Base-by-base conservation (phyloP, 2,888 invertebrate genomes). In the Odontocolon sp. region DNA sequence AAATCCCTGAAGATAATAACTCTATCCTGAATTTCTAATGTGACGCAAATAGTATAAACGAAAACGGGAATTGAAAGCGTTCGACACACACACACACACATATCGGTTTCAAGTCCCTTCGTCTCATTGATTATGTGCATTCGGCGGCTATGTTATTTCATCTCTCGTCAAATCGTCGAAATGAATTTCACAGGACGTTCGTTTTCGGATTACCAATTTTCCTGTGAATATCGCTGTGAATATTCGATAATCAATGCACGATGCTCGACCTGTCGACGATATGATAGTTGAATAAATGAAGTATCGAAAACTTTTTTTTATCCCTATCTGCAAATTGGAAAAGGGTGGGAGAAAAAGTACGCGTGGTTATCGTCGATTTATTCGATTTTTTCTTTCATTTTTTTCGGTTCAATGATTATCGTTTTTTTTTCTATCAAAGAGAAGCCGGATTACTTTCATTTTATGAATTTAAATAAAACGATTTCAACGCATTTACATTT, bases 151-250 rank as follows among this genome's bases (percentile, higher is more conserved):
- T 69, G 47, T 59, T 47, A 57, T 59, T 11, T 18, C 14, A 57
- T 50, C 8, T 21, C 16, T 38, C 57, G 38, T 26, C 47, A n/a
- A 16, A 38, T 16, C 36, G 57, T 36, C n/a, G 47, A 23, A 42
- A 2, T 16, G 0, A 14, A 21, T 68, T 36, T 16, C 3, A 36
- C 36, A 56, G 11, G 9, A 56, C 11, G 23, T 16, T 45, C 26
- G 33, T 26, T 4, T 36, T 38, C 56, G 63, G 26, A 21, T 28
- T 40, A 61, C 36, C 16, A 56, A 71, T 56, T 63, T 63, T 71
- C 52, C 21, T 5, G 8, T 11, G 11, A 16, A 33, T 5, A 45
- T 36, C 14, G 61, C 21, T 26, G 5, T n/a, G 21, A 21, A 42
- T 3, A 50, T 33, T 23, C 36, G 6, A 5, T 16, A 54, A 38